Conservation (phyloP, 1,140 invertebrate genomes). For the Vanessa tameamea region DNA sequence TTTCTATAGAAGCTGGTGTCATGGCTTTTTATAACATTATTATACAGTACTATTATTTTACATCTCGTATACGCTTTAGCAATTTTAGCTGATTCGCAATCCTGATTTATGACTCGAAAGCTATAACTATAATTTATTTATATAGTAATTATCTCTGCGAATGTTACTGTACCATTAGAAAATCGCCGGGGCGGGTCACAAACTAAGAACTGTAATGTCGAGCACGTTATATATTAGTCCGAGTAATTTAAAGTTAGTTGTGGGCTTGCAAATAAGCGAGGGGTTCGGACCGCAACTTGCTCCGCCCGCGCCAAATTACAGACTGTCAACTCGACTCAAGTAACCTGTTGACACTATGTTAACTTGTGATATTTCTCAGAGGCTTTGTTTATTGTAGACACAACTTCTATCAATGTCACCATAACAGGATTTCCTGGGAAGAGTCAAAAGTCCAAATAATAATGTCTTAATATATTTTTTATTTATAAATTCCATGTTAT, state of each 20-base stretch:
- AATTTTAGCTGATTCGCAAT: background rate
- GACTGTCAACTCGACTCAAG: conserved; percentile 74
- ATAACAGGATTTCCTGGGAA: background rate
- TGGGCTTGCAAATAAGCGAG: conserved; percentile 70
- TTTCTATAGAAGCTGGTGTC: background rate
- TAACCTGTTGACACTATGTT: conserved; percentile 74
- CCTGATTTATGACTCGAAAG: background rate
- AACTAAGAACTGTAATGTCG: conserved; percentile 44
- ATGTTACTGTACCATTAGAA: conserved; percentile 27
- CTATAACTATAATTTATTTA: background rate
- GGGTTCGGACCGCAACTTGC: conserved; percentile 61
- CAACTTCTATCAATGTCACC: conserved; percentile 21
- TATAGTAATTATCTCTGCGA: conserved; percentile 19
- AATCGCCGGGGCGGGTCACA: conserved; percentile 46
- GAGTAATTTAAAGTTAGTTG: conserved; percentile 72
- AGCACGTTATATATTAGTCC: conserved; percentile 66
- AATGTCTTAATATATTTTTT: background rate
- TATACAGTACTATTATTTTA: background rate
- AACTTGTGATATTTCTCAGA: conserved; percentile 47
- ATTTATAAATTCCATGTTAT: background rate
- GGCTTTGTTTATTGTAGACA: conserved; percentile 41
- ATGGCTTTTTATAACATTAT: background rate
- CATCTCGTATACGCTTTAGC: no score
- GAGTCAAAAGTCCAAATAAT: background rate
- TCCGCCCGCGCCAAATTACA: conserved; percentile 71